These are phyloP conservation scores for Meteorus sp. DNA, from an alignment of 1,140 invertebrate species.

Conservation along the genomic window DNA sequence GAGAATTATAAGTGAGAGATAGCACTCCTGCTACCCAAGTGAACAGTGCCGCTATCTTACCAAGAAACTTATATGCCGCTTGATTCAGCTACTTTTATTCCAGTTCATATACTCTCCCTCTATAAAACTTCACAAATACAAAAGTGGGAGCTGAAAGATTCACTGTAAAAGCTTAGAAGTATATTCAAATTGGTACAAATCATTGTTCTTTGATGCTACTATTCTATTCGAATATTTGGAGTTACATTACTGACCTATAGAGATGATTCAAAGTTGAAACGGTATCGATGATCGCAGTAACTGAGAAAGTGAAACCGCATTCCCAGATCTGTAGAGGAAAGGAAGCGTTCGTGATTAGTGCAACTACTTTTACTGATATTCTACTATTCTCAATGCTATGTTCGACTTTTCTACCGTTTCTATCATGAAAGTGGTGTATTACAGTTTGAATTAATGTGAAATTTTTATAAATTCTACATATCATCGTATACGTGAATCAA, in stretches of 20 bases:
- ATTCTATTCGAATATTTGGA: too few relatives aligned
- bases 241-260: too few relatives aligned
- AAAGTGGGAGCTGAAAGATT: conserved; percentile 5
- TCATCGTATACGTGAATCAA: too few relatives aligned
- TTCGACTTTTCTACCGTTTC: conserved; percentile 3
- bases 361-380: conserved; percentile 17
- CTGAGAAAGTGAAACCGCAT: conserved; percentile 24
- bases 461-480: too few relatives aligned
- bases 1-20: too few relatives aligned
- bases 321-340: conserved; percentile 18
- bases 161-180: too few relatives aligned
- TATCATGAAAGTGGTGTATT: too few relatives aligned
- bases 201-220: too few relatives aligned
- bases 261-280: not conserved
- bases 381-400: not conserved
- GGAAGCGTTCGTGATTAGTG: conserved; percentile 15
- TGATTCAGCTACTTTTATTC: conserved; percentile 4
- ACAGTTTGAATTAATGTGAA: too few relatives aligned
- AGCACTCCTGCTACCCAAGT: conserved; percentile 16
- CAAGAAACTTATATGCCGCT: conserved; percentile 23
- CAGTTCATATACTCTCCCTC: not conserved
- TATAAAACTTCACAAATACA: too few relatives aligned
- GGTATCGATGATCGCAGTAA: not conserved
- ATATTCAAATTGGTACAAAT: too few relatives aligned
- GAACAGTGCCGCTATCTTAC: conserved; percentile 21